Evolutionary conservation across 1,140 invertebrate species (phyloP).

Genomic region (Steinernema khuongi): DNA sequence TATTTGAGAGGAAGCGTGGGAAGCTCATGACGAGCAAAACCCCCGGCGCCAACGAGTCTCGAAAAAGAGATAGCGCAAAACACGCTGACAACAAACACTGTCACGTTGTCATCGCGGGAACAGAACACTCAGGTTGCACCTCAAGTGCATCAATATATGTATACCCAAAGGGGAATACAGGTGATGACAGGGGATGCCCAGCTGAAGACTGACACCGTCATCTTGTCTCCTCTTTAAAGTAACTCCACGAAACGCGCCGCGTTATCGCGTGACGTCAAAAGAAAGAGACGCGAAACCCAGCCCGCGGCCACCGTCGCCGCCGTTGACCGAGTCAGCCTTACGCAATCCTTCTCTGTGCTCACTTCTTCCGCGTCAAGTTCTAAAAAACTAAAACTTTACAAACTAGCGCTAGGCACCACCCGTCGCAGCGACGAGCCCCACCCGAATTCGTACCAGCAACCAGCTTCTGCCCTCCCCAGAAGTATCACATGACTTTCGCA

Average conservation of each 20-base stretch:
- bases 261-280: not conserved
- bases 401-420: not conserved
- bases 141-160: no score
- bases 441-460: not conserved
- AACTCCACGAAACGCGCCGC: no score
- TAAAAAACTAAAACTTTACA: not conserved
- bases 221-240: not conserved
- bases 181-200: no score
- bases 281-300: not conserved
- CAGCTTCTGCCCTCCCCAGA: not conserved
- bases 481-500: conserved; percentile 10
- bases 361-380: not conserved
- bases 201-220: not conserved
- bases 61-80: no score
- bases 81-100: no score
- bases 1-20: no score
- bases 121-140: no score
- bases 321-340: not conserved
- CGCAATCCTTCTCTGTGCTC: not conserved
- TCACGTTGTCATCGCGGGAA: no score
- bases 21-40: no score
- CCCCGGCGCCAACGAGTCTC: no score
- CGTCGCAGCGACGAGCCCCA: not conserved
- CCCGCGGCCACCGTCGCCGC: no score
- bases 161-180: no score